phyloP scores from a whole-genome alignment of 2,888 invertebrate species.

The Apamea crenata region DNA sequence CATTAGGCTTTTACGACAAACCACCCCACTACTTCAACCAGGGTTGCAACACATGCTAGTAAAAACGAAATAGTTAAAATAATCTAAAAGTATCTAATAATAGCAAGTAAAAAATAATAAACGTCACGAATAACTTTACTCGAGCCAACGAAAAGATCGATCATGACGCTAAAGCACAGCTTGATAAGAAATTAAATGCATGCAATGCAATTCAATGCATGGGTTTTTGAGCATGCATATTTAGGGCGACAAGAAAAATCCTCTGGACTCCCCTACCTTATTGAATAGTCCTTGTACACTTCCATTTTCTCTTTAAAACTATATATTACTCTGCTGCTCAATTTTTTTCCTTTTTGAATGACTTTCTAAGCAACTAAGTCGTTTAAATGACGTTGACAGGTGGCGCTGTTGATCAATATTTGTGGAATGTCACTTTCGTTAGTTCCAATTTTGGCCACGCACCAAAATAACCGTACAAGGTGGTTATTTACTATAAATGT shows the following conservation, averaged over 20 bases:
- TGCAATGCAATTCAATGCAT: too few relatives aligned
- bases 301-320: neutral
- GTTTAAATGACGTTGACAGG: too few relatives aligned
- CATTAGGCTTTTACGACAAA: constrained; percentile 69
- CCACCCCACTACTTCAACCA: constrained; percentile 16
- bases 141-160: neutral
- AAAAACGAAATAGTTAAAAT: neutral
- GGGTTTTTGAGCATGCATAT: too few relatives aligned
- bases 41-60: constrained; percentile 34
- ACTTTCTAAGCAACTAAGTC: neutral
- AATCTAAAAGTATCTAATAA: neutral
- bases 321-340: neutral
- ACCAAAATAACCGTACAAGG: too few relatives aligned
- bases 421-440: neutral
- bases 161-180: neutral
- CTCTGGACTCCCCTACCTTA: too few relatives aligned
- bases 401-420: neutral
- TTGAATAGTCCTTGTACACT: neutral
- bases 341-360: neutral
- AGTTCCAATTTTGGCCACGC: neutral
- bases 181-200: neutral
- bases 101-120: neutral
- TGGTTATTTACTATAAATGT: neutral
- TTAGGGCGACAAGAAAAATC: too few relatives aligned
- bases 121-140: neutral